Percentiles rank a stretch among this genome's conserved stretches.
Conservation (phyloP, 2,113 vertebrate genomes). For the Malurus melanocephalus region DNA sequence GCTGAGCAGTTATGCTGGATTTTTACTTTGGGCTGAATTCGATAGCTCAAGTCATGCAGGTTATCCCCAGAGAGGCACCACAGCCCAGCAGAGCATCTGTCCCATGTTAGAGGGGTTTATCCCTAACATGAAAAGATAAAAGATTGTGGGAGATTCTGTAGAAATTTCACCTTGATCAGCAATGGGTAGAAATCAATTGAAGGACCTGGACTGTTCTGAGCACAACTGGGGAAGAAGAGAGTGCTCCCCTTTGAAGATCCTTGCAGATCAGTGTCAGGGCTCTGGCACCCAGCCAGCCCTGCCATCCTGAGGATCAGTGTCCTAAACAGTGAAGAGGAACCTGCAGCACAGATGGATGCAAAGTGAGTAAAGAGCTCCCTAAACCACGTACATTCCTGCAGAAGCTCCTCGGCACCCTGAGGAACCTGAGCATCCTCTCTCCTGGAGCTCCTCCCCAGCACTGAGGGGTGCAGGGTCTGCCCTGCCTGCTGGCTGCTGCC, state of each 20-base stretch:
- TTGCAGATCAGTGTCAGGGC: not conserved
- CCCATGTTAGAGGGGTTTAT: not conserved
- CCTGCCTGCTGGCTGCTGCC: not conserved
- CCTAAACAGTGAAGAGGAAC: not conserved
- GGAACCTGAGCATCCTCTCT: not conserved
- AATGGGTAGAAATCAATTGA: not conserved
- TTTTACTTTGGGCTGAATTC: not conserved
- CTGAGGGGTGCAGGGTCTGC: no score
- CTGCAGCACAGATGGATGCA: not conserved
- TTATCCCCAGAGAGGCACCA: not conserved
- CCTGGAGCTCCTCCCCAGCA: not conserved
- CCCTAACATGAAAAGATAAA: not conserved
- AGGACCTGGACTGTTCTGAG: not conserved
- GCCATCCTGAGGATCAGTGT: fast-evolving
- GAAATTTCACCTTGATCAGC: not conserved
- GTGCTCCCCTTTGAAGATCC: not conserved
- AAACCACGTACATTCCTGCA: not conserved
- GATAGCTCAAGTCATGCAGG: not conserved
- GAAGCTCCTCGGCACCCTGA: not conserved
- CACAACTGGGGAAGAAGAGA: not conserved
- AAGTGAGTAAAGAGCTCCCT: not conserved
- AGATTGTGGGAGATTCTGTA: not conserved
- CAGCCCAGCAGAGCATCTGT: not conserved
- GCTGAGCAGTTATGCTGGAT: not conserved
- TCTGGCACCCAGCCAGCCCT: not conserved